Percentiles rank a stretch among this genome's conserved stretches.
Evolutionary conservation across 1,140 invertebrate species (phyloP).

Genomic region (Drosophila varians): DNA sequence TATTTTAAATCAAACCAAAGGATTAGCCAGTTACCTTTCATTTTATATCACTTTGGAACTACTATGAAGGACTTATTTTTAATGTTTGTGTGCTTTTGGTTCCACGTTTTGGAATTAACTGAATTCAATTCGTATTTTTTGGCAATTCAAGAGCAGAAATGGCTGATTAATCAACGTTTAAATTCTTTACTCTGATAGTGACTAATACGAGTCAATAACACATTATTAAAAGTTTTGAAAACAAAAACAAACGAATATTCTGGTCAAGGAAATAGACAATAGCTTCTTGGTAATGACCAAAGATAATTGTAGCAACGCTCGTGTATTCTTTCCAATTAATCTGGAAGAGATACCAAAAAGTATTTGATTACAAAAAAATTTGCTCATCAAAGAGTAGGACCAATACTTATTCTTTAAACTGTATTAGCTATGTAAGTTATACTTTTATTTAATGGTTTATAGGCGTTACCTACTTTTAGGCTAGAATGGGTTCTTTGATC

Average conservation of each 20-base stretch:
- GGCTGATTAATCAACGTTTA: slow-evolving; percentile 10
- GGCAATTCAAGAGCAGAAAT: slow-evolving; percentile 2
- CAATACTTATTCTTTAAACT: background rate
- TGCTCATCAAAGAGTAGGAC: background rate
- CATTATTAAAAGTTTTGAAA: background rate
- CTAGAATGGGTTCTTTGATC: background rate
- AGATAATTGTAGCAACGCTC: slow-evolving; percentile 14
- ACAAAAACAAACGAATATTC: slow-evolving; percentile 1
- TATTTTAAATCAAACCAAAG: background rate
- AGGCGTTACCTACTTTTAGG: slow-evolving; percentile 34
- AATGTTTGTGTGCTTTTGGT: background rate
- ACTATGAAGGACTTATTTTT: too few species aligned
- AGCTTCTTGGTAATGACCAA: slow-evolving; percentile 12
- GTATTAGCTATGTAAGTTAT: background rate
- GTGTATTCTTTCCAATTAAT: slow-evolving; percentile 23
- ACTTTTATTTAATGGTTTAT: background rate
- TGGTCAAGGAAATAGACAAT: slow-evolving; percentile 28
- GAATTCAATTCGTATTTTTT: slow-evolving; percentile 11
- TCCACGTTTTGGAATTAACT: slow-evolving; percentile 14
- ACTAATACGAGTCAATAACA: slow-evolving; percentile 33
- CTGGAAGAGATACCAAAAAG: slow-evolving; percentile 14
- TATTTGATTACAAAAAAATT: background rate
- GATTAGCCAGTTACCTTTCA: background rate
- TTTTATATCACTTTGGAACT: background rate
- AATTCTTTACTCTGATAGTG: slow-evolving; percentile 19